Evolutionary conservation across 2,888 invertebrate genomes (phyloP).

Genomic region (Himalopsyche tibetana): DNA sequence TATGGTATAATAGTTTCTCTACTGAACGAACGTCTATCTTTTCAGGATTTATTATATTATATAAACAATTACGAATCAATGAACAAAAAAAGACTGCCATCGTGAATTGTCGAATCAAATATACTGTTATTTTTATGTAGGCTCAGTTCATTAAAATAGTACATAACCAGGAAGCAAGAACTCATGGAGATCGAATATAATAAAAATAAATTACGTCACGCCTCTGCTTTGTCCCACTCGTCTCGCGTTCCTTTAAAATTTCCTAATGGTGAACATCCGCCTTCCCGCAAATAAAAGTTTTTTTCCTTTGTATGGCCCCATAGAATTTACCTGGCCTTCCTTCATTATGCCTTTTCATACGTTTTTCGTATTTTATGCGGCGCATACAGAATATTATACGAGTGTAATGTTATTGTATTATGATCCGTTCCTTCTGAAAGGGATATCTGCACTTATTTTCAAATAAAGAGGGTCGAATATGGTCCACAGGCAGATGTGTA

Average conservation of each 20-base stretch:
- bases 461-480: not conserved
- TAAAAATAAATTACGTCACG: not conserved
- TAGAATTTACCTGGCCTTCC: conserved; percentile 35
- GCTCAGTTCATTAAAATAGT: no score
- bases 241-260: conserved; percentile 36
- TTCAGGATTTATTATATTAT: no score
- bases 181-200: not conserved
- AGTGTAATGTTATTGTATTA: conserved; percentile 36
- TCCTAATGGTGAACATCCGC: conserved; percentile 35
- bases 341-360: conserved; percentile 43
- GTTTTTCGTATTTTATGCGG: conserved; percentile 29
- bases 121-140: no score
- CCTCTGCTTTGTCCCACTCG: conserved; percentile 1
- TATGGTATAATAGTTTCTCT: no score
- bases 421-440: conserved; percentile 4
- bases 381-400: conserved; percentile 40
- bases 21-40: no score
- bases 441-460: conserved; percentile 24
- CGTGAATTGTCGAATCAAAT: no score
- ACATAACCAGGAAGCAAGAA: no score
- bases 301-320: conserved; percentile 14
- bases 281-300: conserved; percentile 31
- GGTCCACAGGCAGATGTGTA: no score
- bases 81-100: no score
- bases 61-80: no score